Evolutionary conservation across 2,888 invertebrate species (phyloP), one percentile per base, ranked within the genome.

Genomic region (Aphidoletes aphidimyza): DNA sequence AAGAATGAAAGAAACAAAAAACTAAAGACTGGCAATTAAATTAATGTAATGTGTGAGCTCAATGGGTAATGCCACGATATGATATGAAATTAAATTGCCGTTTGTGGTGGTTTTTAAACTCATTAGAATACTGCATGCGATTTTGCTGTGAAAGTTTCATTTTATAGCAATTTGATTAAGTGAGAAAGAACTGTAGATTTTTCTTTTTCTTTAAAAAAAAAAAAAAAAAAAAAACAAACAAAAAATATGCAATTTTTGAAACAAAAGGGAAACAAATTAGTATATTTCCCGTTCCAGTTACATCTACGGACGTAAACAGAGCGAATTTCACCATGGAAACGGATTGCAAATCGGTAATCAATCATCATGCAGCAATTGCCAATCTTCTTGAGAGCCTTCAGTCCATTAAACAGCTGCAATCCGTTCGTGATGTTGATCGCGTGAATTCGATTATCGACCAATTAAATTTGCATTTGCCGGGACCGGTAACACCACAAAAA

Each of bases 401-500:
- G 78, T 85, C 86, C 86, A 87, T 89, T 49, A 85, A 87, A 39
- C 87, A 88, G 86, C 87, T 91, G 26, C 86, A 88, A 78, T 90
- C 89, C n/a, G 86, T 88, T 19, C 87, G 86, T 37, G 90, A 91
- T 86, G 88, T 89, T 11, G 86, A 87, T 1, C 86, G 86, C 30
- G 88, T 91, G 83, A 87, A 89, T 84, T 84, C 85, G 2, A 86
- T 87, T 45, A 86, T 91, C 81, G 86, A 87, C 30, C 85, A 88
- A 17, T 85, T 92, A 6, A 85, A 88, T 37, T 86, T 88, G 49
- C 87, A 88, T 81, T 87, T 91, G 84, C 91, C 92, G 3, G 90
- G 89, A 11, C 88, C 87, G 30, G 87, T 93, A 42, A 95, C 95
- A 0, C 91, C 93, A 26, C 94, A 95, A 88, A 94, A 93, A 88